A percentile compares a stretch with the other conserved stretches of the same genome.
Evolutionary conservation across 2,888 invertebrate genomes (phyloP).

Genomic region (Eristalis pertinax): DNA sequence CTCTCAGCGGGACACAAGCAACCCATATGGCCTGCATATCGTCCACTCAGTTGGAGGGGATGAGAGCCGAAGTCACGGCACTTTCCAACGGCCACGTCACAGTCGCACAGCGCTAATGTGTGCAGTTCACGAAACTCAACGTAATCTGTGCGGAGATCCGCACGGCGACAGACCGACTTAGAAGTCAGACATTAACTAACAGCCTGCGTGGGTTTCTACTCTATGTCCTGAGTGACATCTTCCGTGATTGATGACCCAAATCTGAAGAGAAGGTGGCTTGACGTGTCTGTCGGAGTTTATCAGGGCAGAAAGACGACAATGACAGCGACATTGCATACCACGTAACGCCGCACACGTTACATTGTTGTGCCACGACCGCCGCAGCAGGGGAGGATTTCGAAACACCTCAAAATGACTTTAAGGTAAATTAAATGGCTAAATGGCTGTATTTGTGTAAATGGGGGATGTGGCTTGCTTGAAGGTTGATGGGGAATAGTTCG

Average conservation of each 20-base stretch:
- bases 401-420: slow-evolving; percentile 33
- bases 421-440: slow-evolving; percentile 59
- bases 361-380: neutral
- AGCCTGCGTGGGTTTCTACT: slow-evolving; percentile 13
- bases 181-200: slow-evolving; percentile 20
- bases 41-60: neutral
- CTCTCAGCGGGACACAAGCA: slow-evolving; percentile 21
- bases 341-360: neutral
- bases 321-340: neutral
- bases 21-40: slow-evolving; percentile 5
- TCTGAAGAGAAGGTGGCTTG: slow-evolving; percentile 32
- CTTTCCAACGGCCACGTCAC: neutral
- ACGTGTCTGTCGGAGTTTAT: slow-evolving; percentile 54
- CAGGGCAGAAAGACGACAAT: slow-evolving; percentile 39
- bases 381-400: slow-evolving; percentile 27
- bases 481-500: slow-evolving; percentile 29
- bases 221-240: slow-evolving; percentile 48
- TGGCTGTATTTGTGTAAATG: slow-evolving; percentile 38
- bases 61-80: neutral
- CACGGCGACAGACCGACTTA: slow-evolving; percentile 2
- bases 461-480: neutral
- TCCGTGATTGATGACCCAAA: slow-evolving; percentile 63
- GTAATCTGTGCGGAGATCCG: slow-evolving; percentile 6
- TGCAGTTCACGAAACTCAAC: slow-evolving; percentile 28
- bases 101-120: neutral